Base-by-base conservation (phyloP, 1,140 invertebrate genomes). In the Hylyphantes graminicola region DNA sequence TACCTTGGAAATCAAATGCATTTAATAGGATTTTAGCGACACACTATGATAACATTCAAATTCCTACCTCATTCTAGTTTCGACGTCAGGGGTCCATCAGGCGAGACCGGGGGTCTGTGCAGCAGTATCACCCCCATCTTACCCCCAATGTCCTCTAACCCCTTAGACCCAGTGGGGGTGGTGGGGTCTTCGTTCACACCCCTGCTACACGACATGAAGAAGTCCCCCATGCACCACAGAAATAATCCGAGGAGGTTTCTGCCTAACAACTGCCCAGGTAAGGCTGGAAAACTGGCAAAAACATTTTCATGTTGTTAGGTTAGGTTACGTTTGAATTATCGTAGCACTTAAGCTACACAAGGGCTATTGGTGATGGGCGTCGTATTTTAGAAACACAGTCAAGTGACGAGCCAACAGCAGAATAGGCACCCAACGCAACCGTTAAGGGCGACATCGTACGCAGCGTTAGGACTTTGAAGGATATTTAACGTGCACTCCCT, bases 51-150 rank as follows among this genome's bases (percentile, higher is more conserved):
- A 35, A 35, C 35, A 35, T 2, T 5, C 5, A 2, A 1, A 2
- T 35, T 35, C 5, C 35, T 35, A 35, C 35, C 3, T 6, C 6
- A 9, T 55, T 57, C 13, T 15, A 77, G 79, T 21, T 82, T 82
- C 54, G 79, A 82, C 0, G 79, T 82, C 4, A 13, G 79, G 0
- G 79, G 79, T 7, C 17, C 54, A 13, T 73, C 67, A 10, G 70
- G 79, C 6, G 79, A 82, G 4, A 74, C n/a, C 15, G 65, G 55
- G 2, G 35, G n/a, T 77, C n/a, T 78, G 11, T 82, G 79, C 48
- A 82, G 79, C 68, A 82, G 79, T n/a, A 82, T 82, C 12, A 82
- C 79, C 17, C 79, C 77, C 3, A 80, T 80, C n/a, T 11, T 80
- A 53, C 77, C 77, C 9, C 54, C 77, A 0, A 80, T 61, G 15